These are phyloP conservation scores for Platyrinchus mystaceus DNA, from an alignment of 2,797 vertebrate genomes.

Conservation along the genomic window DNA sequence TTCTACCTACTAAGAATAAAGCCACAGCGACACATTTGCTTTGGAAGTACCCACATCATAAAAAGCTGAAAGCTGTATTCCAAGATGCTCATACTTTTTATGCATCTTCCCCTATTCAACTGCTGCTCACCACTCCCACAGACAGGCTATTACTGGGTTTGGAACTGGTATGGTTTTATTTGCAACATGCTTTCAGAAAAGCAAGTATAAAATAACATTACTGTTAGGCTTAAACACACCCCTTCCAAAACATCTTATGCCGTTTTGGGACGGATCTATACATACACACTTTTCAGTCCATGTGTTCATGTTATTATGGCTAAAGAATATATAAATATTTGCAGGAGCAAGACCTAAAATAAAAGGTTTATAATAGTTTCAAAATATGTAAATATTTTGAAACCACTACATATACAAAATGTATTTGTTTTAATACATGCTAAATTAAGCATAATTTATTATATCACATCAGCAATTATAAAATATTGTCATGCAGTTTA, in stretches of 20 bases:
- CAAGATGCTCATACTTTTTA: background rate
- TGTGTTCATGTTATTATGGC: background rate
- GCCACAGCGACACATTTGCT: background rate
- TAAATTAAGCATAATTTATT: background rate
- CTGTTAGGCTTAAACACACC: background rate
- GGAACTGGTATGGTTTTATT: background rate
- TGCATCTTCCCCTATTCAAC: background rate
- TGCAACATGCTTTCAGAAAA: background rate
- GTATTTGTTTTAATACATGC: background rate
- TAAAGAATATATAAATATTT: background rate
- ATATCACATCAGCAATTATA: background rate
- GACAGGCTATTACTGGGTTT: background rate
- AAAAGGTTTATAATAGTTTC: background rate
- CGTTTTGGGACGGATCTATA: background rate
- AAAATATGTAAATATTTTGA: background rate
- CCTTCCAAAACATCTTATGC: background rate
- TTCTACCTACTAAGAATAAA: background rate
- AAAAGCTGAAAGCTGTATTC: background rate
- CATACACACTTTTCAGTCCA: background rate
- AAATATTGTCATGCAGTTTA: background rate
- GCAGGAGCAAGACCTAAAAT: background rate
- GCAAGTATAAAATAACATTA: background rate
- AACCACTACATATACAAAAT: background rate
- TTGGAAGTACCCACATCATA: background rate
- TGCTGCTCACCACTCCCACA: fast-evolving